phyloP scores from a whole-genome alignment of 1,140 invertebrate species.

The Polyergus mexicanus region DNA sequence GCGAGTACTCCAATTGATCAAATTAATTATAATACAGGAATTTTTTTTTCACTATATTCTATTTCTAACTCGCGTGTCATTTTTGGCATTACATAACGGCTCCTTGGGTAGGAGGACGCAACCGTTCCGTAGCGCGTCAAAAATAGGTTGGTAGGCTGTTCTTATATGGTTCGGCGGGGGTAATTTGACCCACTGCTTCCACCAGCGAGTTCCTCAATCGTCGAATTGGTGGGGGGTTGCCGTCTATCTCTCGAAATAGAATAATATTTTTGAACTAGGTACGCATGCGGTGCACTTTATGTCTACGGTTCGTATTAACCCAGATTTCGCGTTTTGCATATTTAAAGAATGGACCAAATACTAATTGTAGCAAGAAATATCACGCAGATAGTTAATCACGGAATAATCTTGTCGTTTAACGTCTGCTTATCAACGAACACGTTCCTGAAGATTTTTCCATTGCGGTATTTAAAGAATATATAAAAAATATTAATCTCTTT shows the following conservation, averaged over 20 bases:
- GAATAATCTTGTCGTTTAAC: not conserved
- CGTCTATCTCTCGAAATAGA: slow-evolving; percentile 80
- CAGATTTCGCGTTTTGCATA: slow-evolving; percentile 62
- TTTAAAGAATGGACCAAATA: slow-evolving; percentile 24
- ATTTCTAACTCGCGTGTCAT: slow-evolving; percentile 27
- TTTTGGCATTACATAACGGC: slow-evolving; percentile 66
- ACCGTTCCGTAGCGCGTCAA: slow-evolving; percentile 75
- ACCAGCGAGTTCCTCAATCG: slow-evolving; percentile 70
- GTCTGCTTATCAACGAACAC: not conserved
- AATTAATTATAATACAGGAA: not conserved
- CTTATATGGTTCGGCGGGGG: slow-evolving; percentile 85
- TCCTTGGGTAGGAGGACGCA: slow-evolving; percentile 47
- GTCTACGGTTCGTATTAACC: slow-evolving; percentile 71
- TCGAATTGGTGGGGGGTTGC: slow-evolving; percentile 70
- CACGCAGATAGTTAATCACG: not conserved
- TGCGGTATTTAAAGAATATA: not conserved
- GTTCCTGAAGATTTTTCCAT: not conserved
- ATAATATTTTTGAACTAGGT: slow-evolving; percentile 82
- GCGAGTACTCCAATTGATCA: not conserved
- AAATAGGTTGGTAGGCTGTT: slow-evolving; percentile 83
- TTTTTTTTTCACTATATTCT: not conserved
- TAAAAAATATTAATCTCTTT: not conserved
- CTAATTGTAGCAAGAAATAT: not conserved
- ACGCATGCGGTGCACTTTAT: slow-evolving; percentile 43
- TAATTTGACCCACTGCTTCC: slow-evolving; percentile 82